Conservation (phyloP, 2,888 invertebrate genomes). For the Andrena bucephala region DNA sequence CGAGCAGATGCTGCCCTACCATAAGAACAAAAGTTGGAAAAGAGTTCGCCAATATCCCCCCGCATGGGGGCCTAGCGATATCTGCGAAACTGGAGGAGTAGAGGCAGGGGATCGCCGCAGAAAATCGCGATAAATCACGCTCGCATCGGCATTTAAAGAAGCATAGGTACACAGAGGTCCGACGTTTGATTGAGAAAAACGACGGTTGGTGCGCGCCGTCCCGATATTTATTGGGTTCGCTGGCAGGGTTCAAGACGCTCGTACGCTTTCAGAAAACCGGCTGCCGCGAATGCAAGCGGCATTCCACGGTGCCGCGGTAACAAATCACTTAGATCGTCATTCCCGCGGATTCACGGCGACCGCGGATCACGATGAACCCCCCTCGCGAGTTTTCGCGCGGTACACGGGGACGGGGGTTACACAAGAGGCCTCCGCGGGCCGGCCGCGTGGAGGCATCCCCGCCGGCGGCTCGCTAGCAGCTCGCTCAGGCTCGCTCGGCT, state of each 20-base stretch:
- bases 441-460: not conserved
- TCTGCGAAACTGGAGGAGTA: too few relatives aligned
- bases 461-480: slow-evolving; percentile 5
- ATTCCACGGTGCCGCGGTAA: slow-evolving; percentile 37
- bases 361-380: slow-evolving; percentile 39
- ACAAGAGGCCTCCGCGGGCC: slow-evolving; percentile 7
- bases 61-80: too few relatives aligned
- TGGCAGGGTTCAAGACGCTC: not conserved
- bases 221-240: slow-evolving; percentile 5
- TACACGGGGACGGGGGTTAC: slow-evolving; percentile 33
- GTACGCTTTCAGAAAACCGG: slow-evolving; percentile 44
- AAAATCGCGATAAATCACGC: slow-evolving; percentile 1
- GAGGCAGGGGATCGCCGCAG: not conserved
- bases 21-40: too few relatives aligned
- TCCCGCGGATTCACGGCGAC: slow-evolving; percentile 33
- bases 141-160: not conserved
- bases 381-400: slow-evolving; percentile 26
- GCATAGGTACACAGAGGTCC: not conserved
- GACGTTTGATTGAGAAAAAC: slow-evolving; percentile 8
- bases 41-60: too few relatives aligned
- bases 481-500: not conserved
- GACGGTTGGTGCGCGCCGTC: not conserved
- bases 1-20: too few relatives aligned
- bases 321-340: slow-evolving; percentile 46
- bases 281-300: slow-evolving; percentile 41